Conservation (phyloP, 2,888 invertebrate genomes). For the Drosophila colorata region DNA sequence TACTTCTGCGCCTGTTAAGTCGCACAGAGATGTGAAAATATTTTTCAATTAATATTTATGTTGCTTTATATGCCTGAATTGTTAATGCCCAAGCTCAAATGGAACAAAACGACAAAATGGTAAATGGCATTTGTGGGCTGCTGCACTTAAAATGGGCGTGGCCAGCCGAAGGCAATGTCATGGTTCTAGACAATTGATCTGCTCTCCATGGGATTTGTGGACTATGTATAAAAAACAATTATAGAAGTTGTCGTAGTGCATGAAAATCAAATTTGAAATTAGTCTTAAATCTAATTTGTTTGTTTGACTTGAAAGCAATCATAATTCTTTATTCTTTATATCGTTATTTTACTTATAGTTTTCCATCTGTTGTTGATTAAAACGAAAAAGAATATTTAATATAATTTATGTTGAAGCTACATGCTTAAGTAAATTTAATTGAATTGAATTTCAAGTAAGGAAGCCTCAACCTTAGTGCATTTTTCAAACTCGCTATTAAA, state of each 20-base stretch:
- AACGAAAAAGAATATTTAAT: background rate
- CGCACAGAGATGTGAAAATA: constrained; percentile 72
- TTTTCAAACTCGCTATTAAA: no score
- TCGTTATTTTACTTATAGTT: no score
- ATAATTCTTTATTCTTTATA: no score
- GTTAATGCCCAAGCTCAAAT: constrained; percentile 60
- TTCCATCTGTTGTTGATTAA: no score
- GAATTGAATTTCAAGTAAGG: no score
- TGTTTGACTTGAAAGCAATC: background rate
- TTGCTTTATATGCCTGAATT: constrained; percentile 76
- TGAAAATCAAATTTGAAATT: background rate
- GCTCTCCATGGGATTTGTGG: no score
- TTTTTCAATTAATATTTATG: constrained; percentile 81
- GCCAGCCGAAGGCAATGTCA: background rate
- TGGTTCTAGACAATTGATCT: background rate
- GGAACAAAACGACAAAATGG: constrained; percentile 21
- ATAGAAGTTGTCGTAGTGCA: background rate
- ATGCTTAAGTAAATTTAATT: no score
- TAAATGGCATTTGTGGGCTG: constrained; percentile 18
- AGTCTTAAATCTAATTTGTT: background rate
- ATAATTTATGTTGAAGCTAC: background rate
- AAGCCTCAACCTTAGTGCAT: no score
- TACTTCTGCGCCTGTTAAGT: constrained; percentile 58
- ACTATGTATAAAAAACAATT: background rate
- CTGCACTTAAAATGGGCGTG: constrained; percentile 5